These are phyloP conservation scores for Scaptomyza pallida DNA, from an alignment of 1,140 invertebrate species.

Conservation along the genomic window DNA sequence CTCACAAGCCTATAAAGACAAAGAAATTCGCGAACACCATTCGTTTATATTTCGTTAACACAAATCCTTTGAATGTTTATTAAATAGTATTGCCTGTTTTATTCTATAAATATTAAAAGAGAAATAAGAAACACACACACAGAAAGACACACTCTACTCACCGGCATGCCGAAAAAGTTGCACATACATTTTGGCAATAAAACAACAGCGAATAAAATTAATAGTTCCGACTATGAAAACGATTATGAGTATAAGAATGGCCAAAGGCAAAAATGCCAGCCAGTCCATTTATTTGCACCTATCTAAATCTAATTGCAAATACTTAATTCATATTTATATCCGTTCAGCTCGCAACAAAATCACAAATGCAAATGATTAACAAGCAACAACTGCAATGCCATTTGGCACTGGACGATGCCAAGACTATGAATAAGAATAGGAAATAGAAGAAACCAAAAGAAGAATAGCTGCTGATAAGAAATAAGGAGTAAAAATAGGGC, in stretches of 20 bases:
- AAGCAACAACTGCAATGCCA: neutral
- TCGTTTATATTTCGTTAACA: too few relatives aligned
- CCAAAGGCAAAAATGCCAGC: slow-evolving; percentile 31
- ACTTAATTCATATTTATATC: neutral
- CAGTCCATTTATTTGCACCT: slow-evolving; percentile 28
- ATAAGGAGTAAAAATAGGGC: neutral
- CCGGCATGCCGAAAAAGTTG: slow-evolving; percentile 39
- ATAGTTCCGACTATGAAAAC: slow-evolving; percentile 18
- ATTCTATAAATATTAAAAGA: too few relatives aligned
- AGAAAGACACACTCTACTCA: slow-evolving; percentile 15
- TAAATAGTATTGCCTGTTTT: too few relatives aligned
- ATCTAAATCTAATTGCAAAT: slow-evolving; percentile 11
- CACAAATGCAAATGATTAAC: slow-evolving; percentile 50
- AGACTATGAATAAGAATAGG: neutral
- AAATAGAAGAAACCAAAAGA: neutral
- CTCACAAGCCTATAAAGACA: too few relatives aligned
- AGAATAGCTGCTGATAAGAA: slow-evolving; percentile 16
- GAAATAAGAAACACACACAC: neutral
- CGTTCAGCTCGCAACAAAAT: slow-evolving; percentile 28
- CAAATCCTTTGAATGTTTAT: too few relatives aligned
- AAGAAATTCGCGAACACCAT: too few relatives aligned
- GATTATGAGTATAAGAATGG: slow-evolving; percentile 15
- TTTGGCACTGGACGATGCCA: neutral
- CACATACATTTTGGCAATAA: slow-evolving; percentile 26
- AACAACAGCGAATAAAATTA: slow-evolving; percentile 46